Evolutionary conservation across 2,113 vertebrate species (phyloP), one percentile per base, ranked within the genome.

Genomic region (Sylvia atricapilla): DNA sequence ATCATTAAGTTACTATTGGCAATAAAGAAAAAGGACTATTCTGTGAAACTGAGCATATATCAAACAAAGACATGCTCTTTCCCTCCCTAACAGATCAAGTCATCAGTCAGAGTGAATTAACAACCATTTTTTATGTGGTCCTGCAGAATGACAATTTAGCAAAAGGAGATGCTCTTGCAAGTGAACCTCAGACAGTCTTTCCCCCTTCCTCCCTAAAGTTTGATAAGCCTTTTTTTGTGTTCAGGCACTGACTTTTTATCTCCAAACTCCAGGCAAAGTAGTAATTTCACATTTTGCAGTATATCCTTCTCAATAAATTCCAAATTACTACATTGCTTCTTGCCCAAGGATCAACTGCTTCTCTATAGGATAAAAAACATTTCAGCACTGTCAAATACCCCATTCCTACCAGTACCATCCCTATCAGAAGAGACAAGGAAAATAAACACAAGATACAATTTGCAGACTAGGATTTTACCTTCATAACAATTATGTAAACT

Each of bases 201-300:
- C 15, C 8, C 18, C 7, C 2, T 2, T 12, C 19, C 15, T 4
- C 2, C 35, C 37, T 13, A 25, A 90, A 75, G 39, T 28, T 59
- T 78, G 17, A 27, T 72, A 77, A 86, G 8, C 22, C 5, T 6
- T 41, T 73, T 83, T 58, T 58, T 44, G 22, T 53, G 41, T 73
- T 73, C 82, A 90, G 53, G 72, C 41, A 59, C 16, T 41, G 37
- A 23, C 28, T 56, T 90, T 83, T 92, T 86, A 73, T 80, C 50
- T 80, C 25, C 39, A 76, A 80, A 66, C n/a, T 89, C 50, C 55
- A 94, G 67, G 76, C 79, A 62, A 92, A 95, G 50, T 14, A 77
- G 18, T 53, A 77, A 69, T 80, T 80, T 87, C 8, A 31, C n/a
- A 20, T 53, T 89, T 87, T 88, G 50, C 20, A 59, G 59, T 8